Base-by-base conservation (phyloP, 2,888 invertebrate genomes). In the Cactoblastis cactorum region DNA sequence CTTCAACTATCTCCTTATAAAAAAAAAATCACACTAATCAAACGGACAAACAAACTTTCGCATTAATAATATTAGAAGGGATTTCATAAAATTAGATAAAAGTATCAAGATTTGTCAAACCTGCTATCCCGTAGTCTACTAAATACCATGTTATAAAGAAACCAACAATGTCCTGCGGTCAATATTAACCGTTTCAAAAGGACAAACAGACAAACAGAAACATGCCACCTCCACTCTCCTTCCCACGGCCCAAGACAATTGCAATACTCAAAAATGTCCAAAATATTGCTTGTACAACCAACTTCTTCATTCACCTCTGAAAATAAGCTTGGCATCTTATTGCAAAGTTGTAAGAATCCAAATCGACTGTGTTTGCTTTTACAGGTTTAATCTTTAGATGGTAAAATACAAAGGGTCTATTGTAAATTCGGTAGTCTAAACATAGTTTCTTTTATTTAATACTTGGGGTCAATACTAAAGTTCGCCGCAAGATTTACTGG, bases 201-300 rank as follows among this genome's bases (percentile, higher is more conserved):
- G 55, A 64, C 69, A 71, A 4, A 28, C 28, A 28, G 28, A 28
- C 28, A 28, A 3, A 28, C 28, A 28, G 5, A 76, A n/a, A 74
- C 67, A 74, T 61, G 59, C 67, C 61, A 60, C 52, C 56, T 50
- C 53, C 51, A 52, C 56, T 67, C 69, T 49, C 45, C 66, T 86
- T 86, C 86, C 83, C 87, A 86, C 85, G 83, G 77, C 56, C 37
- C 64, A 57, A 81, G 77, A 84, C 84, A 82, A 84, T 80, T 53
- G 68, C 60, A 74, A 77, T 63, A 43, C 28, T 28, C 14, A 1
- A 43, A 43, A 74, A 67, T 74, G 71, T 67, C 74, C 74, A 77
- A 81, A 81, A 79, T 75, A 73, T 67, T 71, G 62, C 69, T 67
- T 67, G 66, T 58, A 63, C 45, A 53, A 60, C 56, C 58, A 58